Base-by-base conservation (phyloP, 2,113 vertebrate genomes). In the Dasyprocta punctata region DNA sequence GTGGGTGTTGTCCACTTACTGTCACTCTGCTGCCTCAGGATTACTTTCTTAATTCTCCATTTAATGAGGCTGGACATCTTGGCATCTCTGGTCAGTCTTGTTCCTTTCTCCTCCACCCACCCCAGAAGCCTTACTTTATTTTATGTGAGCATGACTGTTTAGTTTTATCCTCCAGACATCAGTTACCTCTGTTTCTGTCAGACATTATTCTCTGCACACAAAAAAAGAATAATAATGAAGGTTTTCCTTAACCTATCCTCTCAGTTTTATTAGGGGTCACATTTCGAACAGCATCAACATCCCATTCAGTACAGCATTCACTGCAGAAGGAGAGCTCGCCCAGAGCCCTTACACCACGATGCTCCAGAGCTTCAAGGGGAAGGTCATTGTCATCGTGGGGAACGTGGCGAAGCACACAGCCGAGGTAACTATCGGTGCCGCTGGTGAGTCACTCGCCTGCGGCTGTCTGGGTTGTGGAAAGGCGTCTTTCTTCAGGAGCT, bases 271-370 rank as follows among this genome's bases (percentile, higher is more conserved):
- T 97, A 99, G 99, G 83, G 99, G 99, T 83, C 99, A 99, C 94
- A 99, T 99, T 96, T 99, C 99, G 30, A 99, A 99, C 88, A 99
- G 99, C 98, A 99, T 99, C 98, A 99, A 99, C 93, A 98, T 99
- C 96, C 99, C 99, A 0, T 99, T 99, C 98, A 98, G 98, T 52
- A 97, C 99, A 0, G 99, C 99, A 1, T 99, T 99, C 95, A 98
- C 99, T 7, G 77, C 98, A 0, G 99, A 99, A 38, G 99, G 99
- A 11, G 99, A 99, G 85, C 98, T 99, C 13, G 36, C 99, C 95
- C 99, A 99, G 96, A 99, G 99, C 97, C 99, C 99, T 3, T 98
- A 99, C 20, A 98, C 99, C 5, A 98, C 98, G 82, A 97, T 94
- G 0, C 99, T 99, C 33, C 99, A 99, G 97, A 99, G 98, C 97